Evolutionary conservation across 1,140 invertebrate species (phyloP), one percentile per base, ranked within the genome.

Genomic region (Trissolcus basalis): DNA sequence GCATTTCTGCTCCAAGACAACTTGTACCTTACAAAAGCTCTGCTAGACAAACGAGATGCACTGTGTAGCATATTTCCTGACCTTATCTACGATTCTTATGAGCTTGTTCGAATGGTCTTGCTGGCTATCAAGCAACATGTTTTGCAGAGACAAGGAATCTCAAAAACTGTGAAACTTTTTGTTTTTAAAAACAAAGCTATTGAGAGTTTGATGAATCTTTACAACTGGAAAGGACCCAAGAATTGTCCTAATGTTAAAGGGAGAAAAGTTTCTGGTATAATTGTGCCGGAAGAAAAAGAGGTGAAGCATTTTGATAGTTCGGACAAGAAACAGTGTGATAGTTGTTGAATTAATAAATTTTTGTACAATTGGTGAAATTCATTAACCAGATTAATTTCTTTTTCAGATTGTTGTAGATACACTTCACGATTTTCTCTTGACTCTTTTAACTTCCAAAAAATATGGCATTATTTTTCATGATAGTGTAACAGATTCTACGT

Each of bases 161-260:
- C 89, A 12, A 95, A 95, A 87, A 94, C 93, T 0, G 88, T 90
- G 7, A 95, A 95, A 83, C 84, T 95, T 6, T 90, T 91, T 55
- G 88, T 93, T 8, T 95, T 96, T 72, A 93, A 90, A 75, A 91
- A 92, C 16, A 85, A 90, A 68, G 90, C 92, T 36, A 84, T 95
- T 16, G 91, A 91, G 65, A 89, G 90, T 82, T 87, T 95, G 36
- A 90, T 93, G 4, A 90, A 90, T 74, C 85, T 95, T 0, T 95
- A 94, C 72, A 91, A 92, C 75, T 95, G 94, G 94, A 92, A 91
- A 82, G 93, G 93, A 8, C 92, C 92, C 13, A 87, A 82, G 39
- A 89, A 90, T 74, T 86, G 86, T 61, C 85, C 86, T 9, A 73
- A 74, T 79, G 12, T 81, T 63, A 78, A 68, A 43, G 33, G 81